Evolutionary conservation across 2,797 vertebrate species (phyloP), one percentile per base, ranked within the genome.

Genomic region (Glyptemys insculpta): DNA sequence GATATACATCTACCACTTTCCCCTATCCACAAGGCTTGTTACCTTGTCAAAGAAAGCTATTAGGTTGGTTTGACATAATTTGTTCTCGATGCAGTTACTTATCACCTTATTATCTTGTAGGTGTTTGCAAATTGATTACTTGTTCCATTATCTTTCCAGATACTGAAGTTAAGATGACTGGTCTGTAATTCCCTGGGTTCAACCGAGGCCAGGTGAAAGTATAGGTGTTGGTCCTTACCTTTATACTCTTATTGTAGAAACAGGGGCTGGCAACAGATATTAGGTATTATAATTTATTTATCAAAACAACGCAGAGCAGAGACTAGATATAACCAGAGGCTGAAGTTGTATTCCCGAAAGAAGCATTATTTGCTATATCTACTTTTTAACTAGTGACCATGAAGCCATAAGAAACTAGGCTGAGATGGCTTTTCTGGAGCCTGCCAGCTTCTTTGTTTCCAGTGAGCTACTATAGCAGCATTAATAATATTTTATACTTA

Each of bases 351-450:
- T 83, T 47, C 57, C 49, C 29, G 16, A 15, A n/a, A 18, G 12
- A 62, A n/a, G 79, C 52, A 79, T 5, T 80, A 57, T 72, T 65
- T 78, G 44, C 44, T 78, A 2, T 0, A 0, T 2, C 11, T 56
- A 37, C 5, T 3, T 86, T 74, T 92, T 49, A 84, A 8, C 7
- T 86, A 62, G 15, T 18, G 8, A 6, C 50, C 23, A 34, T 3
- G 15, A 31, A 3, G 2, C 54, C 47, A 7, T n/a, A 80, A 74
- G 57, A 62, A 83, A 74, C 50, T 82, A 92, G 89, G 83, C 53
- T 6, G 34, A 37, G 68, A 23, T 50, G 14, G 0, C 14, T 74
- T 82, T 84, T 62, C 76, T 50, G 2, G 8, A 21, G 37, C 52
- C 4, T 14, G 1, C 81, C 31, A 76, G 31, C 76, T 44, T 2